phyloP scores from a whole-genome alignment of 2,797 vertebrate species.

The Gymnocypris eckloni region DNA sequence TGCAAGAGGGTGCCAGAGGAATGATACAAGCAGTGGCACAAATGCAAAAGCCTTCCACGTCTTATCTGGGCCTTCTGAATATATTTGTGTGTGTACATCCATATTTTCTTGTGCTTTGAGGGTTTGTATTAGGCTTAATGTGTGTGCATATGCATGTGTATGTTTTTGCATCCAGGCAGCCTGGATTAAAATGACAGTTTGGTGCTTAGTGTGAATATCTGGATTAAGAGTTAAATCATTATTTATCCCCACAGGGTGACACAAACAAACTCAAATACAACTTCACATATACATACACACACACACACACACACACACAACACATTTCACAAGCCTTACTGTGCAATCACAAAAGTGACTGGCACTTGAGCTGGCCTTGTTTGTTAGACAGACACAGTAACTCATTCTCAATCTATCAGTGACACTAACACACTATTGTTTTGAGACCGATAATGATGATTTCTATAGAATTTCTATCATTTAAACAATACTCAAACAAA shows the following conservation, averaged over 20 bases:
- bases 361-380: background rate
- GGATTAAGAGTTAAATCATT: conserved; percentile 47
- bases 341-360: background rate
- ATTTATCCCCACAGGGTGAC: background rate
- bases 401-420: background rate
- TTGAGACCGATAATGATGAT: background rate
- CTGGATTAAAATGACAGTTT: conserved; percentile 41
- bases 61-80: conserved; percentile 33
- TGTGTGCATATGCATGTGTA: conserved; percentile 43
- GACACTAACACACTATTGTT: background rate
- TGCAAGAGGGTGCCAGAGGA: conserved; percentile 1
- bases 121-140: conserved; percentile 37
- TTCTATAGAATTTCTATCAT: background rate
- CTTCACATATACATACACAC: background rate
- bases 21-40: conserved; percentile 12
- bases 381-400: background rate
- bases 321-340: background rate
- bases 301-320: background rate
- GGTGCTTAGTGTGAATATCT: conserved; percentile 32
- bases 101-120: conserved; percentile 40
- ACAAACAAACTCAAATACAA: conserved; percentile 35
- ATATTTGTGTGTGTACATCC: conserved; percentile 37
- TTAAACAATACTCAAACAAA: background rate
- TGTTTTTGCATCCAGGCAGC: conserved; percentile 13
- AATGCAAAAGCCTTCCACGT: background rate